Evolutionary conservation across 2,113 vertebrate genomes (phyloP).

Genomic region (Dipodomys spectabilis): DNA sequence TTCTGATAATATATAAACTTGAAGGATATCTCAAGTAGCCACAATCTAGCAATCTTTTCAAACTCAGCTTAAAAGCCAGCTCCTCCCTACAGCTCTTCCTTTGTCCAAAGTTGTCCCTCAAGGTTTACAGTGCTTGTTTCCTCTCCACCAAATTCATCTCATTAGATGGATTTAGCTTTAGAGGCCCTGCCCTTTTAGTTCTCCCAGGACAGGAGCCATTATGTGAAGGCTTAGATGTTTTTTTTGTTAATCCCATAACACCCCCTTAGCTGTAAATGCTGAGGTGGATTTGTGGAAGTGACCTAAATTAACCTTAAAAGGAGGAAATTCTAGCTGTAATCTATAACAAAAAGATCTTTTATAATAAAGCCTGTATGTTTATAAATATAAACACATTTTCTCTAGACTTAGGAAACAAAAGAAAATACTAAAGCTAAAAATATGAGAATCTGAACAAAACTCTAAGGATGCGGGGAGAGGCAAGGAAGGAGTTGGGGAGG

Average conservation of each 20-base stretch:
- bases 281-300: constrained; percentile 20
- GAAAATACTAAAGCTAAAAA: neutral
- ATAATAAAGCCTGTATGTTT: constrained; percentile 33
- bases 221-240: too few relatives aligned
- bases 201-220: neutral
- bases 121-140: neutral
- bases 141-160: neutral
- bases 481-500: too few relatives aligned
- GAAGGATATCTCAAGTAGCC: neutral
- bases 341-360: constrained; percentile 31
- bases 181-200: neutral
- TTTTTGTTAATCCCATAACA: neutral
- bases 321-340: neutral
- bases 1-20: neutral
- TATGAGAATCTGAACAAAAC: neutral
- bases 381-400: neutral
- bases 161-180: neutral
- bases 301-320: constrained; percentile 5
- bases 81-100: neutral
- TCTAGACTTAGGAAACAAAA: constrained; percentile 49
- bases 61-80: neutral
- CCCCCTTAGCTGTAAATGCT: neutral
- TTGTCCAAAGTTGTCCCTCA: neutral
- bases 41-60: neutral
- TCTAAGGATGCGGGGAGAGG: neutral